Base-by-base conservation (phyloP, 1,140 invertebrate genomes). In the Brachionus rubens region DNA sequence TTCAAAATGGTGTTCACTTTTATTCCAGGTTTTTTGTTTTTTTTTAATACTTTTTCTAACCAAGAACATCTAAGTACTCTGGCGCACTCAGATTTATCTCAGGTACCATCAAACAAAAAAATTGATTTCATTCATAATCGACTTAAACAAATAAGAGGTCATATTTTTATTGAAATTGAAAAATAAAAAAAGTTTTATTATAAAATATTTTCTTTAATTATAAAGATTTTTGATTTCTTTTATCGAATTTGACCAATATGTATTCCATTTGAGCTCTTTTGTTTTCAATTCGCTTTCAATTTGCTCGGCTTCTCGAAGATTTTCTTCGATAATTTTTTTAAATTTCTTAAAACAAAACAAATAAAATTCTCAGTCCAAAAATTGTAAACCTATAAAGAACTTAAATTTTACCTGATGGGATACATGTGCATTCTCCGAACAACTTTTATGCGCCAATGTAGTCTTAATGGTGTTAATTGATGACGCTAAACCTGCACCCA, bases 201-300 rank as follows among this genome's bases (percentile, higher is more conserved):
- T n/a, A n/a, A n/a, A n/a, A n/a, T n/a, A n/a, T n/a, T n/a, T n/a
- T n/a, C n/a, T 26, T 65, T 24, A 65, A 65, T 21, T 43, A 30
- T 72, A 72, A 40, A 72, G 46, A 19, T 21, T 33, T 54, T 72
- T 72, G 2, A 72, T 48, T 40, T 72, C 68, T 14, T 48, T 41
- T 7, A 72, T 54, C 41, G 68, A 48, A 30, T 28, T 72, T 12
- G 16, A 33, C 68, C 68, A 72, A 9, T 72, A 72, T 21, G 46
- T 50, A 24, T 54, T 72, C 68, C 68, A 72, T 16, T 54, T 48
- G 14, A 40, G 24, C 14, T 48, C 68, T 72, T 72, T 72, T 36
- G 68, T 28, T 41, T 50, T 72, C 9, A 72, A 50, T 26, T 72
- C 68, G 3, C 36, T 28, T 54, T 48, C 46, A 10, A 50, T 16